phyloP scores from a whole-genome alignment of 2,888 invertebrate genomes.

The Agrilus mali region DNA sequence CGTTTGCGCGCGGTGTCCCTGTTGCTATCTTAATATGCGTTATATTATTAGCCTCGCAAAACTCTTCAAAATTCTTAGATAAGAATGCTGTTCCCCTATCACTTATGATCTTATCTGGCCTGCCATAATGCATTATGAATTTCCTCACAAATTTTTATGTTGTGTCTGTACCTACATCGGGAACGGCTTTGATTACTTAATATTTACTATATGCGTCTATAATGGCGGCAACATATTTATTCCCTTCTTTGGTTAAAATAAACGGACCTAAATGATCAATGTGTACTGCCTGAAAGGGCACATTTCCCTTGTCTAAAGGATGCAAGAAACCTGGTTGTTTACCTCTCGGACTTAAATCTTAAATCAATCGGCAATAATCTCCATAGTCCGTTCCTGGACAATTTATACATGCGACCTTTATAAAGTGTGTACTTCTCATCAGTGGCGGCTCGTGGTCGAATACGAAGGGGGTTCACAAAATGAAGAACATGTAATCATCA shows the following conservation, averaged over 20 bases:
- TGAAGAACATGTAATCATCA: no score
- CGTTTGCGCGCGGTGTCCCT: slow-evolving; percentile 9
- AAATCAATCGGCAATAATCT: no score
- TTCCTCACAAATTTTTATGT: slow-evolving; percentile 3
- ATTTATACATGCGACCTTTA: no score
- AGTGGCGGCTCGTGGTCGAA: no score
- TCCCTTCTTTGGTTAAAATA: slow-evolving; percentile 20
- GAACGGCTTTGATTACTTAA: slow-evolving; percentile 3
- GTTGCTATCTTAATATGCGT: slow-evolving; percentile 9
- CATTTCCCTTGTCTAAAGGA: slow-evolving; percentile 24
- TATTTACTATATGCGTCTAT: slow-evolving; percentile 22
- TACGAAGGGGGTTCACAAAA: no score
- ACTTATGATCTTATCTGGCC: slow-evolving; percentile 7
- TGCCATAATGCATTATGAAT: slow-evolving; percentile 7
- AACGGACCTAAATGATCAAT: slow-evolving; percentile 31
- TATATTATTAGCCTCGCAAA: slow-evolving; percentile 5
- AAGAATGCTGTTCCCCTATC: slow-evolving; percentile 9
- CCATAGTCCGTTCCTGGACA: no score
- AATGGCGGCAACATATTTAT: slow-evolving; percentile 21
- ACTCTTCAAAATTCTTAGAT: slow-evolving; percentile 2
- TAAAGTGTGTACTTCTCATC: no score
- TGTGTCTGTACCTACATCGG: slow-evolving; percentile 1
- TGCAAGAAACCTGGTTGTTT: slow-evolving; percentile 15
- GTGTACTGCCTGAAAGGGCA: slow-evolving; percentile 29
- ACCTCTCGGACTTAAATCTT: slow-evolving; percentile 9